Evolutionary conservation across 92 coral and sea anemone genomes (phyloP), one percentile per base, ranked within the genome.

Genomic region (Anthopleura xanthogrammica): DNA sequence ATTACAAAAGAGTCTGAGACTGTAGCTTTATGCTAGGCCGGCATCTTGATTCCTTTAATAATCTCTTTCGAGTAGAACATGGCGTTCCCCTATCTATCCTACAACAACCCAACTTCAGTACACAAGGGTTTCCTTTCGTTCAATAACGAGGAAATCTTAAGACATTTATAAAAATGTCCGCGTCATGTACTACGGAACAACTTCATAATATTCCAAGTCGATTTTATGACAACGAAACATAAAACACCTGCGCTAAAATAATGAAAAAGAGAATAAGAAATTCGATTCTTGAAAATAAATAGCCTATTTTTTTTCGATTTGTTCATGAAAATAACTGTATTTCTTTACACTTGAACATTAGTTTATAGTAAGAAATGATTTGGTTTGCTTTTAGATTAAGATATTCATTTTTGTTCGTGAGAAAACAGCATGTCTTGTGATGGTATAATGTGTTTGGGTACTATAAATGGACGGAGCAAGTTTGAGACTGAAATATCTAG

Each of bases 221-320:
- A 11, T 80, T 80, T 80, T 56, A 81, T 68, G 40, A 70, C 46
- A 81, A 81, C 46, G 16, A 60, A 79, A 60, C 70, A 1, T 43
- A 76, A 68, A 68, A 81, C 84, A 81, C 84, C 84, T 81, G 84
- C 19, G 13, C 40, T 10, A 39, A 4, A 17, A 50, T 75, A 50
- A 81, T 48, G 40, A 81, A 46, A 46, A 29, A 68, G 36, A 29
- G 36, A 68, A 43, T 29, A 5, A 20, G 12, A n/a, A 7, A 13
- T 68, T 68, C 74, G 5, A 23, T 68, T 12, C 74, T 68, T 2
- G 6, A 10, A n/a, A 3, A 23, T 29, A 68, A 9, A 68, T 12
- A 8, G 1, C 7, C n/a, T 14, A 23, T 10, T 23, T 68, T 68
- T 68, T 36, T 12, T 11, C 14, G 43, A 23, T 68, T 68, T 68